These are phyloP conservation scores for Xanthorhoe spadicearia DNA, from an alignment of 2,888 invertebrate genomes.

Conservation along the genomic window DNA sequence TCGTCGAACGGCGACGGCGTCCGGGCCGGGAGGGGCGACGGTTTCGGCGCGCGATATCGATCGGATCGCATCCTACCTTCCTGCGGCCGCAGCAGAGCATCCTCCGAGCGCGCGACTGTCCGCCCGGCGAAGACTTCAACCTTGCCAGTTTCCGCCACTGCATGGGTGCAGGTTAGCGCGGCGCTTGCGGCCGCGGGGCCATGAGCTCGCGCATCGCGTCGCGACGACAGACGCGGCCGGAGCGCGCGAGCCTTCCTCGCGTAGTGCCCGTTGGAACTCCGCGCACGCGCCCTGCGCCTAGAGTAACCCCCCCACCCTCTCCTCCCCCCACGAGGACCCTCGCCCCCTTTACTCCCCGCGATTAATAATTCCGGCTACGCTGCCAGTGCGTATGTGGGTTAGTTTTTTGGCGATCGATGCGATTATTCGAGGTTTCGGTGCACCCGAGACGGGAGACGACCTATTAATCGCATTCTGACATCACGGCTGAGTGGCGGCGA, in stretches of 20 bases:
- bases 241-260: conserved; percentile 81
- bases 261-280: conserved; percentile 75
- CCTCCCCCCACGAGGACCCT: conserved; percentile 58
- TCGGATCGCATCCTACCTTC: conserved; percentile 88
- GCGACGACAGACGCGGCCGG: conserved; percentile 76
- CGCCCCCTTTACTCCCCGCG: conserved; percentile 72
- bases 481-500: conserved; percentile 56
- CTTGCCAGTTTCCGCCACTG: conserved; percentile 94
- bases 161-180: conserved; percentile 89
- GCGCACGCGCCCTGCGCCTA: conserved; percentile 65
- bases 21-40: conserved; percentile 81
- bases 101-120: conserved; percentile 90
- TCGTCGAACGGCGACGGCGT: conserved; percentile 81
- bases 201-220: conserved; percentile 79
- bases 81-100: conserved; percentile 98
- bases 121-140: conserved; percentile 89
- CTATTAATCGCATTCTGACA: conserved; percentile 73
- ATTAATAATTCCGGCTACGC: conserved; percentile 85
- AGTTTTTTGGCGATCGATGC: conserved; percentile 85
- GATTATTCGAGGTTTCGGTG: conserved; percentile 80
- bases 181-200: conserved; percentile 83
- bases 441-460: conserved; percentile 72
- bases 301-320: conserved; percentile 44
- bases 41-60: conserved; percentile 83
- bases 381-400: conserved; percentile 85